Evolutionary conservation across 2,113 vertebrate species (phyloP).

Genomic region (Vicugna pacos): DNA sequence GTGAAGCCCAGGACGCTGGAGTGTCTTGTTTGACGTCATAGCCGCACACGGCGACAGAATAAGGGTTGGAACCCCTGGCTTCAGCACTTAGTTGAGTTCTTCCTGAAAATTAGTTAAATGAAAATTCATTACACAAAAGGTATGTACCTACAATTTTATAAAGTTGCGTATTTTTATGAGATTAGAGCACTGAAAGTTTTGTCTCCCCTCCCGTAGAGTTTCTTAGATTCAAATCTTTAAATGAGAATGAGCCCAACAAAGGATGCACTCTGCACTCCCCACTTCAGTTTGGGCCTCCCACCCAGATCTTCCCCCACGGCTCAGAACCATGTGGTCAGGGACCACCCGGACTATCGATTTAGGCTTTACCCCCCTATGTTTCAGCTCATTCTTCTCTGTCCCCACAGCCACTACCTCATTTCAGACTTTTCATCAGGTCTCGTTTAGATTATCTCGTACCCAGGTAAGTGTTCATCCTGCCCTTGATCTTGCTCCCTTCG

Average conservation of each 20-base stretch:
- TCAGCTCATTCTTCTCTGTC: not conserved
- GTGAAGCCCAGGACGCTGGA: not conserved
- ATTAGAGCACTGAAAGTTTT: slow-evolving; percentile 36
- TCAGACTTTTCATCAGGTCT: not conserved
- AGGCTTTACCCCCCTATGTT: not conserved
- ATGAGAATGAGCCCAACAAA: not conserved
- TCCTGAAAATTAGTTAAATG: slow-evolving; percentile 39
- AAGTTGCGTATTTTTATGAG: slow-evolving; percentile 43
- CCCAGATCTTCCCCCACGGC: not conserved
- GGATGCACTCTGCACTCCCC: not conserved
- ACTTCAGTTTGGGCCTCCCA: not conserved
- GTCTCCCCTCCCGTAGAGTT: not conserved
- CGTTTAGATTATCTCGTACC: not conserved
- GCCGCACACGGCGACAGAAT: not conserved
- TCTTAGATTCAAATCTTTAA: slow-evolving; percentile 27
- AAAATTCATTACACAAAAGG: slow-evolving; percentile 53
- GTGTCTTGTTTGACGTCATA: not conserved
- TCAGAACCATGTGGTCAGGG: not conserved
- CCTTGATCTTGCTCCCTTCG: not conserved
- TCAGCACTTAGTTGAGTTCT: not conserved
- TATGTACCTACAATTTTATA: slow-evolving; percentile 43
- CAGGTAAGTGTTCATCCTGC: not conserved
- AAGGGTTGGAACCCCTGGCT: not conserved
- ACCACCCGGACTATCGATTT: not conserved
- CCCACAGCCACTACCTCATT: not conserved